Evolutionary conservation across 2,888 invertebrate species (phyloP).

Genomic region (Incurvaria masculella): DNA sequence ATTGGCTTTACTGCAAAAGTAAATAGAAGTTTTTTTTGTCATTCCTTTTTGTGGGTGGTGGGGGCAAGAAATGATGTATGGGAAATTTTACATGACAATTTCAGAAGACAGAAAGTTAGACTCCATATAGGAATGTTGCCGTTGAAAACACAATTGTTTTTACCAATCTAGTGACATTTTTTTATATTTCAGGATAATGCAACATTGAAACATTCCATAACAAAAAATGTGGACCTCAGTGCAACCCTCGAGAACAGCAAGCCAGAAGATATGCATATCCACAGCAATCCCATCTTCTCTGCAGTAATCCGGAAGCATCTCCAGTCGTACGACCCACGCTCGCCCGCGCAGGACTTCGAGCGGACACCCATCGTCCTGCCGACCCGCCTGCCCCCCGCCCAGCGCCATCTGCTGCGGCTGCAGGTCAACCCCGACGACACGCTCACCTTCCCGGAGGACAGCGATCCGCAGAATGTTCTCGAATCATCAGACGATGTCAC

Average conservation of each 20-base stretch:
- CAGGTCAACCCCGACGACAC: neutral
- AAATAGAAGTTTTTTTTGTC: too few relatives aligned
- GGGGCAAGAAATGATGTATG: too few relatives aligned
- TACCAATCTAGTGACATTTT: too few relatives aligned
- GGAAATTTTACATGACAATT: too few relatives aligned
- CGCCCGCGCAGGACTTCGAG: conserved; percentile 57
- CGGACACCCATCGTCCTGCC: conserved; percentile 55
- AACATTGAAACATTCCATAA: conserved; percentile 41
- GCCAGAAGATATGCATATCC: conserved; percentile 37
- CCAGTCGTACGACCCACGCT: conserved; percentile 55
- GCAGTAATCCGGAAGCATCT: conserved; percentile 49
- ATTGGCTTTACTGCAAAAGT: too few relatives aligned
- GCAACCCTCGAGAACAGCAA: conserved; percentile 44
- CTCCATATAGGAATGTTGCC: too few relatives aligned
- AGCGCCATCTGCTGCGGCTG: neutral
- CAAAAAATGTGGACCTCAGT: conserved; percentile 46
- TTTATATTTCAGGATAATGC: conserved; percentile 34
- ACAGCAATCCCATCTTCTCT: conserved; percentile 45
- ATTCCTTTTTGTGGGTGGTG: too few relatives aligned
- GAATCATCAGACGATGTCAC: conserved; percentile 21
- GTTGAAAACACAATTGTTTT: too few relatives aligned
- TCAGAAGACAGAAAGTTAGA: too few relatives aligned
- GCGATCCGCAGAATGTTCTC: neutral
- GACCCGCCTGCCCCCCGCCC: too few relatives aligned
- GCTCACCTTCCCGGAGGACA: neutral